Percentiles rank a stretch among this genome's conserved stretches.
phyloP scores from a whole-genome alignment of 2,888 invertebrate species.

The Tetheella fluctuosa region DNA sequence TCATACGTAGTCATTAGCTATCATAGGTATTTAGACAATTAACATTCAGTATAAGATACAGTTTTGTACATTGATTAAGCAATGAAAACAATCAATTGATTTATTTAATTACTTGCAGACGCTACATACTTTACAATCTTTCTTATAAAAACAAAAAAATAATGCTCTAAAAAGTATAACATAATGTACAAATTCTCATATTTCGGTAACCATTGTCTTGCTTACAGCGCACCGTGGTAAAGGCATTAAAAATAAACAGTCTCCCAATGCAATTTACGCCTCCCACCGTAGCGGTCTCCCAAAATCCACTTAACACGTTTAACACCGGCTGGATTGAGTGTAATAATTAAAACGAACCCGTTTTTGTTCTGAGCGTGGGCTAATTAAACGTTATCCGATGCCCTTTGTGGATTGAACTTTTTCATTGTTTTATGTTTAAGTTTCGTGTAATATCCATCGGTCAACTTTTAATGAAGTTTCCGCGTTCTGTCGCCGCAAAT shows the following conservation, averaged over 20 bases:
- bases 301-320: slow-evolving; percentile 51
- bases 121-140: neutral
- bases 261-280: slow-evolving; percentile 47
- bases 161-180: neutral
- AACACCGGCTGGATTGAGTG: slow-evolving; percentile 46
- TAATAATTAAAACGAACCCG: slow-evolving; percentile 58
- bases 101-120: neutral
- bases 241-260: slow-evolving; percentile 30
- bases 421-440: slow-evolving; percentile 36
- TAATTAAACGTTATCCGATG: slow-evolving; percentile 54
- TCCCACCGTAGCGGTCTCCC: slow-evolving; percentile 31
- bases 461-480: slow-evolving; percentile 53
- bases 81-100: too few relatives aligned
- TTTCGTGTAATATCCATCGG: slow-evolving; percentile 42
- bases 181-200: neutral
- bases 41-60: neutral
- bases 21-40: neutral
- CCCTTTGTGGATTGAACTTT: slow-evolving; percentile 45
- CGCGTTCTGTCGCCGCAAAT: slow-evolving; percentile 13
- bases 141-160: too few relatives aligned
- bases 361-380: slow-evolving; percentile 52
- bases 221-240: neutral
- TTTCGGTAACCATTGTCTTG: neutral
- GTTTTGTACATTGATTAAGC: too few relatives aligned
- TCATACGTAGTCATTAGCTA: too few relatives aligned